Percentiles rank a stretch among this genome's conserved stretches.
Evolutionary conservation across 2,797 vertebrate species (phyloP).

Genomic region (Varecia variegata): DNA sequence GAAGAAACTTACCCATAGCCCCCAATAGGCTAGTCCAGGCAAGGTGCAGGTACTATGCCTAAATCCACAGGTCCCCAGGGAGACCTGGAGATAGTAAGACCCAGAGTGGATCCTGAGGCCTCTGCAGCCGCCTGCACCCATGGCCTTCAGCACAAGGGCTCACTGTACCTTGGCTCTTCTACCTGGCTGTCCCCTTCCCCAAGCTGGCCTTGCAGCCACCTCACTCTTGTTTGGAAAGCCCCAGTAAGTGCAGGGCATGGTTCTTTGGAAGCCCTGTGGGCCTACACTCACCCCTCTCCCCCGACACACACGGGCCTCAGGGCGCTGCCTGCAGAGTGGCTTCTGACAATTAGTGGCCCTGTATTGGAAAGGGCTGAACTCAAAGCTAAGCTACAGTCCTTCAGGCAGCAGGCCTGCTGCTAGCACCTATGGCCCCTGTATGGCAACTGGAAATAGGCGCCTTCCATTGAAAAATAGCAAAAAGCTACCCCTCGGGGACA

Average conservation of each 20-base stretch:
- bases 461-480: neutral
- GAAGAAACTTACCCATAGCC: neutral
- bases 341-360: neutral
- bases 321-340: neutral
- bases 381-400: neutral
- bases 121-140: neutral
- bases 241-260: neutral
- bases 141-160: neutral
- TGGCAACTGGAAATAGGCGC: neutral
- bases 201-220: neutral
- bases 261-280: neutral
- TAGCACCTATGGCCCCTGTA: neutral
- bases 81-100: neutral
- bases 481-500: neutral
- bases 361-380: neutral
- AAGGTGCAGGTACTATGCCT: neutral
- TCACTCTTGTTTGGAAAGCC: neutral
- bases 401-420: neutral
- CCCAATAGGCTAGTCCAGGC: neutral
- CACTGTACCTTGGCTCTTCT: neutral
- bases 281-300: neutral
- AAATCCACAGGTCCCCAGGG: neutral
- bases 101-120: neutral
- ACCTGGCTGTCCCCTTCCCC: neutral
- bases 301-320: neutral